Evolutionary conservation across 1,140 invertebrate genomes (phyloP).

Genomic region (Carposina sasakii): DNA sequence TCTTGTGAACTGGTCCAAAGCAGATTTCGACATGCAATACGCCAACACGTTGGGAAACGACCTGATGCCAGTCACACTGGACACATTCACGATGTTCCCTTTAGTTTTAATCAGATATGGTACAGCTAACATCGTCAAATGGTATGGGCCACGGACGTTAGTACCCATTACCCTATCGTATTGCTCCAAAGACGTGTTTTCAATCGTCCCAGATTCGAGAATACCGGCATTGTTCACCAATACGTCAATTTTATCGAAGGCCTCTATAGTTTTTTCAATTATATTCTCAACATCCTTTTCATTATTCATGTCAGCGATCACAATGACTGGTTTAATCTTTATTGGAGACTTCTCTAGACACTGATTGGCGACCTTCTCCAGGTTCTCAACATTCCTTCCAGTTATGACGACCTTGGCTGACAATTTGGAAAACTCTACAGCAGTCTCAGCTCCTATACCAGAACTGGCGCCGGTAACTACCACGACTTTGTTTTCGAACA

Average conservation of each 20-base stretch:
- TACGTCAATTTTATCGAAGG: conserved; percentile 78
- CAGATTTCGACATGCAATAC: conserved; percentile 88
- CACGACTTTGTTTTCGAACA: conserved; percentile 79
- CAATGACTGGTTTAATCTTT: conserved; percentile 64
- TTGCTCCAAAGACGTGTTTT: conserved; percentile 80
- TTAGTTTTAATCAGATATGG: conserved; percentile 82
- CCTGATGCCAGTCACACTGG: conserved; percentile 84
- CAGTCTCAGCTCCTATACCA: conserved; percentile 89
- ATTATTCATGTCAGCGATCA: conserved; percentile 78
- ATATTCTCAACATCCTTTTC: conserved; percentile 78
- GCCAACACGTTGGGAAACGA: conserved; percentile 78
- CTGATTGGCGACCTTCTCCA: conserved; percentile 71
- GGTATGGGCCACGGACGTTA: conserved; percentile 83
- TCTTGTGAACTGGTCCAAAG: conserved; percentile 86
- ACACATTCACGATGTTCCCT: conserved; percentile 87
- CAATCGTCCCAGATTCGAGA: conserved; percentile 78
- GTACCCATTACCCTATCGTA: conserved; percentile 83
- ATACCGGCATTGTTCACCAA: conserved; percentile 87
- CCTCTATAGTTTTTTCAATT: conserved; percentile 73
- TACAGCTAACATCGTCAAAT: conserved; percentile 82
- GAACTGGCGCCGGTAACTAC: conserved; percentile 87
- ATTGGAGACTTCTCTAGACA: conserved; percentile 71
- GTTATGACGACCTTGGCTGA: conserved; percentile 79
- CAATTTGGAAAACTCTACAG: conserved; percentile 81
- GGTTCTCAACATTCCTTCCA: conserved; percentile 69